Conservation (phyloP, 2,888 invertebrate genomes). For the Temnothorax rugatulus region DNA sequence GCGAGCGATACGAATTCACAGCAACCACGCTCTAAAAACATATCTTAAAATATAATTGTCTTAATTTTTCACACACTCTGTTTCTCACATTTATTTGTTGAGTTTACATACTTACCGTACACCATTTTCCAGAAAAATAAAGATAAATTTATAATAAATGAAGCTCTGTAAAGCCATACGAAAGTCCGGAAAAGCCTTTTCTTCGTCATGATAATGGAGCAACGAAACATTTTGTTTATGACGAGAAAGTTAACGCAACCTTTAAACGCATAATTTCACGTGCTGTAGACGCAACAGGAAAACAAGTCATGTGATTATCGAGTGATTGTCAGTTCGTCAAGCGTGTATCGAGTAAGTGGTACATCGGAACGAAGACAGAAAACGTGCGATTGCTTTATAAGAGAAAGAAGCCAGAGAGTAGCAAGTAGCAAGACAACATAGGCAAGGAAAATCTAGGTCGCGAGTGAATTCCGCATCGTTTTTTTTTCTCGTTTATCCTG, state of each 20-base stretch:
- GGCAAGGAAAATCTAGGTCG: constrained; percentile 17
- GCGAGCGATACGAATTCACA: background rate
- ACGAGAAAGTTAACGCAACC: background rate
- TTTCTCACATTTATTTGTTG: too few relatives aligned
- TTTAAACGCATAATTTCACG: background rate
- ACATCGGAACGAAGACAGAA: constrained; percentile 1
- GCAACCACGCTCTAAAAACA: background rate
- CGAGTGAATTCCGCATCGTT: constrained; percentile 6
- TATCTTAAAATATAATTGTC: constrained; percentile 15
- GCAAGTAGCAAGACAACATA: background rate
- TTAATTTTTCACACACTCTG: background rate
- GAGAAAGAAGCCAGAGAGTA: background rate
- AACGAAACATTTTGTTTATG: background rate
- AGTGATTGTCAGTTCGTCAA: background rate
- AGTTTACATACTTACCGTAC: background rate
- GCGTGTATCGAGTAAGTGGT: background rate
- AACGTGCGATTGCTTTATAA: background rate
- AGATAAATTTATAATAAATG: background rate
- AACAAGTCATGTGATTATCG: background rate
- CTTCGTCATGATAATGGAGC: background rate
- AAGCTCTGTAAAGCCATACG: background rate
- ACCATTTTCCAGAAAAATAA: background rate
- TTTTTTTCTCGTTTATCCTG: constrained; percentile 10
- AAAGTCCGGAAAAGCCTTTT: background rate
- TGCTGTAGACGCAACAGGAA: background rate